These are phyloP conservation scores for Merops nubicus DNA, from an alignment of 2,113 vertebrate species.

Conservation along the genomic window DNA sequence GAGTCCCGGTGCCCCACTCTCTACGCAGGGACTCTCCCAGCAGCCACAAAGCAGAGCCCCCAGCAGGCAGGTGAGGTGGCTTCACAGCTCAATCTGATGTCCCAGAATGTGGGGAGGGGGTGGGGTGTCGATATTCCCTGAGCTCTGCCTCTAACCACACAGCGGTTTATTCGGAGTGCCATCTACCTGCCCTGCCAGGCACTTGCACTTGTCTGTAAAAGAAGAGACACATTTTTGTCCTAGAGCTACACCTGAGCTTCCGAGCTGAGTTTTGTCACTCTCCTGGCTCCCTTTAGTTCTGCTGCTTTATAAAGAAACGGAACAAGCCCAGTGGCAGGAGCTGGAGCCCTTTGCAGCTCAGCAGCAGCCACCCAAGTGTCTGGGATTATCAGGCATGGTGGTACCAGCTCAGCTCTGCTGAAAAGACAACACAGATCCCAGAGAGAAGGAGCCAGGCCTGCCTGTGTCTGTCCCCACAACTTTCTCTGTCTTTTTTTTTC, in stretches of 20 bases:
- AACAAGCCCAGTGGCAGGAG: background rate
- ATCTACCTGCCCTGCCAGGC: constrained; percentile 59
- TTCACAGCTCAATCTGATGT: background rate
- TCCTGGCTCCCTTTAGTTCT: background rate
- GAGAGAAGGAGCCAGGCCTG: background rate
- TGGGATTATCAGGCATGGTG: accelerated
- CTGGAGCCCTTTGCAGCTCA: background rate
- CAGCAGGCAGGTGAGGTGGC: background rate
- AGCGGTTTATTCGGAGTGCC: constrained; percentile 47
- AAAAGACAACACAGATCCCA: background rate
- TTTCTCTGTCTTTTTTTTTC: background rate
- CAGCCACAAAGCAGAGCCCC: background rate
- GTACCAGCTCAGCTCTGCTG: background rate
- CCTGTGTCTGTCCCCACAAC: background rate
- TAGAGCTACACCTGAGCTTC: background rate
- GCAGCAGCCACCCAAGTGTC: background rate
- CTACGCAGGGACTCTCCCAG: background rate
- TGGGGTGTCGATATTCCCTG: background rate
- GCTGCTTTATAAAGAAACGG: background rate
- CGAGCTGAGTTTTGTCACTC: background rate
- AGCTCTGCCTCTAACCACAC: background rate
- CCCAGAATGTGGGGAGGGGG: background rate
- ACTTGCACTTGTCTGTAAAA: background rate
- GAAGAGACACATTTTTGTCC: background rate
- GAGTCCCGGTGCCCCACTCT: background rate